Evolutionary conservation across 2,113 vertebrate genomes (phyloP).

Genomic region (Odontesthes bonariensis): DNA sequence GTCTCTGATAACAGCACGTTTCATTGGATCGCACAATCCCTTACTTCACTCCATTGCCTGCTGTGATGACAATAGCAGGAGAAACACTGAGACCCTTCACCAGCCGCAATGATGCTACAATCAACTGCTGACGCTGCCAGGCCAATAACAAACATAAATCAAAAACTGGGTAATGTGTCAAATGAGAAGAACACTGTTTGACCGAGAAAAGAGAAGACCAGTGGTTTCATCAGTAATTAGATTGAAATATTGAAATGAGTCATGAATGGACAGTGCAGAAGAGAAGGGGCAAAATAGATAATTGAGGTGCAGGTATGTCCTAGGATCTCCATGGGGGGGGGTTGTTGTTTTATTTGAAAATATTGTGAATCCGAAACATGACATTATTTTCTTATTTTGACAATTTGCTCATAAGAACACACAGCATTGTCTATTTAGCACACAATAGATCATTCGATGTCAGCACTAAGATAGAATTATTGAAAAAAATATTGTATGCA

Average conservation of each 20-base stretch:
- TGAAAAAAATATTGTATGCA: too few relatives aligned
- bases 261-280: not conserved
- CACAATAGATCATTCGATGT: too few relatives aligned
- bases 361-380: too few relatives aligned
- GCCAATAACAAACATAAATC: slow-evolving; percentile 16
- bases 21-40: slow-evolving; percentile 72
- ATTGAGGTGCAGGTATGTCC: not conserved
- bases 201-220: not conserved
- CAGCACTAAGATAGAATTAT: too few relatives aligned
- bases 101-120: slow-evolving; percentile 55
- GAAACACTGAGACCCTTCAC: slow-evolving; percentile 67
- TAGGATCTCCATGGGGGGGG: too few relatives aligned
- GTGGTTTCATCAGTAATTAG: not conserved
- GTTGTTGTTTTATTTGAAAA: too few relatives aligned
- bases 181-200: slow-evolving; percentile 22
- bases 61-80: slow-evolving; percentile 56
- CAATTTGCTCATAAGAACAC: too few relatives aligned
- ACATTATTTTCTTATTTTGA: too few relatives aligned
- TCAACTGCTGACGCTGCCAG: slow-evolving; percentile 15
- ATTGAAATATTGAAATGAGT: slow-evolving; percentile 4
- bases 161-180: slow-evolving; percentile 21
- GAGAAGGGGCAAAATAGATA: not conserved
- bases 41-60: slow-evolving; percentile 58
- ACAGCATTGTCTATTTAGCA: too few relatives aligned
- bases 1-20: slow-evolving; percentile 70